Evolutionary conservation across 2,113 vertebrate genomes (phyloP).

Genomic region (Tupaia tana): DNA sequence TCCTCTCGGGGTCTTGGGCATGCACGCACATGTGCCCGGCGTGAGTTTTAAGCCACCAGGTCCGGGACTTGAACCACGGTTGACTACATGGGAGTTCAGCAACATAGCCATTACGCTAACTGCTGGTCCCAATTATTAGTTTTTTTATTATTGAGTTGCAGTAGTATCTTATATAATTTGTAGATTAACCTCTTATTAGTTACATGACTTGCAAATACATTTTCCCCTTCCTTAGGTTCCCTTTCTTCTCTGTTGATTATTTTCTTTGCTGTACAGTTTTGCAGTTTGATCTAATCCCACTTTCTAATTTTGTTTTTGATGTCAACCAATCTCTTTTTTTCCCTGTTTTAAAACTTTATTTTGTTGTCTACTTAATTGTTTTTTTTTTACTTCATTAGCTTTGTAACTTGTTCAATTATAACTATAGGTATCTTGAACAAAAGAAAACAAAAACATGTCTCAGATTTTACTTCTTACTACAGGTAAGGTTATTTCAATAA

Average conservation of each 20-base stretch:
- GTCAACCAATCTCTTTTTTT: background rate
- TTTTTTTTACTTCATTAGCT: background rate
- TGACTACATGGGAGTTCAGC: too few species aligned
- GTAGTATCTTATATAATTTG: background rate
- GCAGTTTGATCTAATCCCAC: background rate
- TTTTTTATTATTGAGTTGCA: background rate
- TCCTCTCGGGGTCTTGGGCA: too few species aligned
- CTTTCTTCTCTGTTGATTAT: background rate
- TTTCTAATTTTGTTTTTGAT: background rate
- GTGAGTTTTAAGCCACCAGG: too few species aligned
- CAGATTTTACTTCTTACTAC: background rate
- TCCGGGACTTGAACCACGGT: too few species aligned
- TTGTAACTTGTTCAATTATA: conserved; percentile 22
- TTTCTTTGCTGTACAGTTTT: background rate
- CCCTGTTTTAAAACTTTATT: background rate
- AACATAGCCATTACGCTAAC: too few species aligned
- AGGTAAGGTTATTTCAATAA: background rate
- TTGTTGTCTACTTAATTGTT: background rate
- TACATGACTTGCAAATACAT: background rate
- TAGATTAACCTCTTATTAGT: background rate
- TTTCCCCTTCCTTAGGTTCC: background rate
- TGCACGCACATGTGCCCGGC: too few species aligned
- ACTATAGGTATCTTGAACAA: background rate
- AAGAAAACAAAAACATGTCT: background rate
- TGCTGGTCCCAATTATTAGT: background rate